phyloP scores from a whole-genome alignment of 2,888 invertebrate genomes.

The Pemphredon lugubris region DNA sequence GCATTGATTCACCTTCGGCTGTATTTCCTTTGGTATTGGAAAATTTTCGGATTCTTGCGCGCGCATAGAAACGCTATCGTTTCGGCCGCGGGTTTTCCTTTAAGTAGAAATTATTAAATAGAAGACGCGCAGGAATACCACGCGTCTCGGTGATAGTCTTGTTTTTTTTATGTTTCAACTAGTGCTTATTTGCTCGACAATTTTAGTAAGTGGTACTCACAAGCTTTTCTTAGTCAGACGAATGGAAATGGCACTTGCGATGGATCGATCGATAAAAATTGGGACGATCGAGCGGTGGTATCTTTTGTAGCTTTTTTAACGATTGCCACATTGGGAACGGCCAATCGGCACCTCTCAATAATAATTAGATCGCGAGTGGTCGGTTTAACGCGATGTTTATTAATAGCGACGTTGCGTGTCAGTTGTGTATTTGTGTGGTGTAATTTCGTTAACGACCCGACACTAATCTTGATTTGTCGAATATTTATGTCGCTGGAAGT shows the following conservation, averaged over 20 bases:
- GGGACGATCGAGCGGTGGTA: slow-evolving; percentile 53
- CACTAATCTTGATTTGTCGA: background rate
- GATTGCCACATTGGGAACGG: slow-evolving; percentile 67
- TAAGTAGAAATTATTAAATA: no score
- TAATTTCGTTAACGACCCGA: slow-evolving; percentile 28
- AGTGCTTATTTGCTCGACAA: background rate
- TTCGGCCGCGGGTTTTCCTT: no score
- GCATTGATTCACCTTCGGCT: no score
- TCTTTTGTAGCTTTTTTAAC: slow-evolving; percentile 68
- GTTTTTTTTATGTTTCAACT: no score
- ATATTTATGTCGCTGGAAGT: background rate
- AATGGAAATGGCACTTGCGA: slow-evolving; percentile 38
- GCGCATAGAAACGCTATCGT: no score
- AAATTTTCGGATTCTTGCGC: no score
- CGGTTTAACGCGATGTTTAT: slow-evolving; percentile 61
- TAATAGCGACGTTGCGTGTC: slow-evolving; percentile 66
- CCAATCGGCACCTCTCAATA: slow-evolving; percentile 72
- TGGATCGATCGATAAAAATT: slow-evolving; percentile 57
- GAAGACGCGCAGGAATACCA: no score
- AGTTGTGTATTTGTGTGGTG: slow-evolving; percentile 13
- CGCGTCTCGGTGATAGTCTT: no score
- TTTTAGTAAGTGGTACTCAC: slow-evolving; percentile 35
- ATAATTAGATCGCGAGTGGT: slow-evolving; percentile 73
- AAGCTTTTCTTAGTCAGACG: slow-evolving; percentile 26
- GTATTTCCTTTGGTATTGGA: no score